Evolutionary conservation across 2,113 vertebrate genomes (phyloP).

Genomic region (Solea senegalensis): DNA sequence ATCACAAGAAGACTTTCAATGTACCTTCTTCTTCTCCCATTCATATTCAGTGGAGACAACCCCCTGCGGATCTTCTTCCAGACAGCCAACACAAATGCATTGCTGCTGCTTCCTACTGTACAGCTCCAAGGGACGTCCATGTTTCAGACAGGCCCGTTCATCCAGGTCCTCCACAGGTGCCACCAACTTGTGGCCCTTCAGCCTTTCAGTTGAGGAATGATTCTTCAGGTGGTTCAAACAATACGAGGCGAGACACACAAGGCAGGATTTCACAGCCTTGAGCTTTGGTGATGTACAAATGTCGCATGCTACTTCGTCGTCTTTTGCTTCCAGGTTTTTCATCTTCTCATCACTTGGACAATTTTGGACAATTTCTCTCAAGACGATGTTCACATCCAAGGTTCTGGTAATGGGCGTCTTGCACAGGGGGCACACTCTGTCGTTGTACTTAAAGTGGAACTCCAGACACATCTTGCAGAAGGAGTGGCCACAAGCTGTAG

Average conservation of each 20-base stretch:
- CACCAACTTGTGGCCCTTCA: slow-evolving; percentile 89
- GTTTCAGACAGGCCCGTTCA: slow-evolving; percentile 86
- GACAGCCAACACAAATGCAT: slow-evolving; percentile 90
- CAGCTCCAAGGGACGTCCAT: slow-evolving; percentile 90
- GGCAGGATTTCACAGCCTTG: slow-evolving; percentile 89
- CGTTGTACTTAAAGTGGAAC: accelerated
- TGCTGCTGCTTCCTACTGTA: slow-evolving; percentile 83
- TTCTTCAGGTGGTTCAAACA: slow-evolving; percentile 87
- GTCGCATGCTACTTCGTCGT: slow-evolving; percentile 86
- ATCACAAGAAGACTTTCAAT: no score
- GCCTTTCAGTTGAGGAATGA: slow-evolving; percentile 81
- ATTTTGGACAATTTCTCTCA: slow-evolving; percentile 21
- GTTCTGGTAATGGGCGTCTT: background rate
- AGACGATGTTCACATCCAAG: slow-evolving; percentile 42
- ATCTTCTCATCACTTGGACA: background rate
- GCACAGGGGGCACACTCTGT: slow-evolving; percentile 54
- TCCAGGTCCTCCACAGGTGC: slow-evolving; percentile 87
- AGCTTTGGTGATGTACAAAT: slow-evolving; percentile 83
- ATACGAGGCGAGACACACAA: slow-evolving; percentile 90
- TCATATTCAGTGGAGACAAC: slow-evolving; percentile 63
- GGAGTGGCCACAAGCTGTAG: slow-evolving; percentile 66
- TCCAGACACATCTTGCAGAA: slow-evolving; percentile 63
- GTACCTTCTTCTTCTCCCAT: slow-evolving; percentile 65
- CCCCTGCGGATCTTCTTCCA: slow-evolving; percentile 60
- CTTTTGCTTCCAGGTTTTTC: background rate